These are phyloP conservation scores for Horisme vitalbata DNA, from an alignment of 2,888 invertebrate genomes.

Conservation along the genomic window DNA sequence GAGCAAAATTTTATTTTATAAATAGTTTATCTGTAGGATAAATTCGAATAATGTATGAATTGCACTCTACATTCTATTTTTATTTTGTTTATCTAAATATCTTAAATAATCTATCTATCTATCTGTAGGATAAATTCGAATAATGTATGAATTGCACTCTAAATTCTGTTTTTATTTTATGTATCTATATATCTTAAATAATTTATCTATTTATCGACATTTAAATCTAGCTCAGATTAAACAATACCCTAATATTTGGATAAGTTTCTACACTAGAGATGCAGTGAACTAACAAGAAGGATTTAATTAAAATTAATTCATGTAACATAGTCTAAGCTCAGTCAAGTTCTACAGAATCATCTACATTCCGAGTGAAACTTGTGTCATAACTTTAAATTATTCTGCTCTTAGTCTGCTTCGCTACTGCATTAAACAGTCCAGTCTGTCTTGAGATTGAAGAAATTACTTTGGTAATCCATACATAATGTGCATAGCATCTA, in stretches of 20 bases:
- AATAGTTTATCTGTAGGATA: too few species aligned
- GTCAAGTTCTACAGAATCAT: constrained; percentile 35
- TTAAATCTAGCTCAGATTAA: too few species aligned
- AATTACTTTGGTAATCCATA: constrained; percentile 8
- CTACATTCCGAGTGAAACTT: constrained; percentile 33
- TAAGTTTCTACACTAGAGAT: neutral
- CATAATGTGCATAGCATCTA: constrained; percentile 22
- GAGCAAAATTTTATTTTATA: too few species aligned
- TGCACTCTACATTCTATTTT: too few species aligned
- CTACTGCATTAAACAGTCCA: constrained; percentile 19
- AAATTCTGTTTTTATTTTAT: too few species aligned
- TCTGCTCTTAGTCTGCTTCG: constrained; percentile 18
- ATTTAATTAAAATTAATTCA: constrained; percentile 52
- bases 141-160: too few species aligned
- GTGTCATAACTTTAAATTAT: constrained; percentile 37
- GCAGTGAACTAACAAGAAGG: constrained; percentile 34
- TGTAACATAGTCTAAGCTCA: constrained; percentile 42
- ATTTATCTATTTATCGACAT: too few species aligned
- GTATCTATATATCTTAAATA: too few species aligned
- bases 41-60: too few species aligned
- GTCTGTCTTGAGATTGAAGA: constrained; percentile 14
- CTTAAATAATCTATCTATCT: too few species aligned
- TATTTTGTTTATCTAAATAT: too few species aligned
- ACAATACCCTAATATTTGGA: neutral
- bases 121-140: too few species aligned